Percentiles rank a stretch among this genome's conserved stretches.
phyloP scores from a whole-genome alignment of 2,113 vertebrate genomes.

The Xiphophorus couchianus region DNA sequence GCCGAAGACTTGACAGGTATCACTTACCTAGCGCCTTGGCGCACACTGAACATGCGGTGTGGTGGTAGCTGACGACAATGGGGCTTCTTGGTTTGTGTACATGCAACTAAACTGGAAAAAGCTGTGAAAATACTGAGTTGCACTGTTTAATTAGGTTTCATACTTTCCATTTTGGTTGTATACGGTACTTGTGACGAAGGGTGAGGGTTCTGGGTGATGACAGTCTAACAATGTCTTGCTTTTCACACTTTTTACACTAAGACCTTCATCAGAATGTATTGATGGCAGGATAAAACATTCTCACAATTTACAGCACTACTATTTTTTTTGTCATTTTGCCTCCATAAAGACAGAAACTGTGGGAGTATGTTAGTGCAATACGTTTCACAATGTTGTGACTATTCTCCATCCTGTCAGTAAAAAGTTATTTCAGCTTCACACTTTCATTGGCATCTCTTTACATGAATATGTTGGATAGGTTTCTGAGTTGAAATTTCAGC shows the following conservation, averaged over 20 bases:
- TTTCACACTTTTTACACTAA: neutral
- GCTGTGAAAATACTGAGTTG: constrained; percentile 8
- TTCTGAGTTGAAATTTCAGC: neutral
- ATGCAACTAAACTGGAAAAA: constrained; percentile 19
- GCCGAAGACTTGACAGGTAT: constrained; percentile 98
- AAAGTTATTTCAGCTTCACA: neutral
- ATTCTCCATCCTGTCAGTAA: neutral
- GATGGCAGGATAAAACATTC: neutral
- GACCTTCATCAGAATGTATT: neutral
- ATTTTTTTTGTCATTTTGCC: no score
- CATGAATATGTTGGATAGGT: neutral
- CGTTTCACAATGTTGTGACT: no score
- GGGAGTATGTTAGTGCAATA: no score
- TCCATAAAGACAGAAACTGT: no score
- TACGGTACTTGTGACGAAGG: neutral
- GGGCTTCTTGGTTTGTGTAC: constrained; percentile 26
- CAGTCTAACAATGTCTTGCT: neutral
- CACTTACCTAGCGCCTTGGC: constrained; percentile 28
- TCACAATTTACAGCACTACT: no score
- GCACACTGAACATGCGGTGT: constrained; percentile 24
- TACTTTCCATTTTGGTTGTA: neutral
- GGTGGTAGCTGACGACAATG: constrained; percentile 21
- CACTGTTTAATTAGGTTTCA: neutral
- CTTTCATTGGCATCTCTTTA: neutral
- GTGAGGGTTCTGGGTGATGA: neutral